Base-by-base conservation (phyloP, 2,113 vertebrate species). In the Dicaeum eximium region DNA sequence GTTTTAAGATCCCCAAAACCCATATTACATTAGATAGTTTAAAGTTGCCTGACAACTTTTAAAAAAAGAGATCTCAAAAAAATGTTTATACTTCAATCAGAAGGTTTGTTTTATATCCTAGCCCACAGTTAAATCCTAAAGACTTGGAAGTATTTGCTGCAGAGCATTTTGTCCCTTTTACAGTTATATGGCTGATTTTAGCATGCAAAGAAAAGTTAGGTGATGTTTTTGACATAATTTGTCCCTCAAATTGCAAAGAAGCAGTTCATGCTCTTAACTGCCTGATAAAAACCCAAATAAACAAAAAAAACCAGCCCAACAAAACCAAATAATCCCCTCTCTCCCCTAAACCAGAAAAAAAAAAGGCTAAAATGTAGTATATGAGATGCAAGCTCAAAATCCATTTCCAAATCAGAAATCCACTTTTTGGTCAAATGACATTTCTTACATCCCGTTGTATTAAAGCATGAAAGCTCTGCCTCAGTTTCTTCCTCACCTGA, bases 191-290 rank as follows among this genome's bases (percentile, higher is more conserved):
- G 37, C 14, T 88, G 21, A 48, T 72, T 92, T 75, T 69, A 86
- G 65, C 22, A 44, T 48, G 45, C 25, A 42, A 58, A 64, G 38
- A 54, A 82, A 64, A 30, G 10, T 11, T 54, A 69, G 8, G 24
- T 74, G 78, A 71, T 33, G 40, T 90, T 69, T 83, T 94, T 10
- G 13, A 72, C 40, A 38, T 64, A 3, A 40, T 72, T 92, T 92
- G 14, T 48, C 35, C 75, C 50, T 93, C 30, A 93, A 88, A 85
- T 35, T 86, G 61, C 80, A 93, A 90, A 73, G 91, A 92, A 94
- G 79, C 19, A 22, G 25, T 61, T 42, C 12, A 37, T 80, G 37
- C 5, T 77, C 40, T 85, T 56, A 91, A 89, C 28, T 75, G 21
- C 9, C 30, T 62, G n/a, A 47, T 61, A 3, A 40, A 44, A 56